These are phyloP conservation scores for Acrobasis suavella DNA, from an alignment of 2,888 invertebrate species.

Conservation along the genomic window DNA sequence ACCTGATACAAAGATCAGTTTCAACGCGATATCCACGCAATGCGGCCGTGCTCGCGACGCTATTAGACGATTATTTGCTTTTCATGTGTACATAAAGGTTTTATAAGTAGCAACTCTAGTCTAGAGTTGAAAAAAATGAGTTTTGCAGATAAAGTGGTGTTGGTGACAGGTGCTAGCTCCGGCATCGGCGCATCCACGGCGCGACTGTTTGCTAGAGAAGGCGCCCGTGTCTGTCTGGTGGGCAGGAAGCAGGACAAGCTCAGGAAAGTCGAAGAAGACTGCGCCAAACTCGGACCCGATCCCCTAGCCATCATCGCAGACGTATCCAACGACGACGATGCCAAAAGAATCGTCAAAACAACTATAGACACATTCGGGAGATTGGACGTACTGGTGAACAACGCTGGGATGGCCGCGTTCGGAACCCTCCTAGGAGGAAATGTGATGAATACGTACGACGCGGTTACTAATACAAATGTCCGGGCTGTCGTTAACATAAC, in stretches of 20 bases:
- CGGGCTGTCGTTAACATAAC: constrained; percentile 40
- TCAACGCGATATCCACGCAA: neutral
- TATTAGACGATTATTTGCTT: neutral
- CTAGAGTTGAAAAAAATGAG: constrained; percentile 31
- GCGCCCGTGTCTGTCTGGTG: constrained; percentile 45
- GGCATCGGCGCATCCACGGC: constrained; percentile 58
- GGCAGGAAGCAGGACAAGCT: constrained; percentile 37
- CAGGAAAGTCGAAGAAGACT: constrained; percentile 27
- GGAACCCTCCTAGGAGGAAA: constrained; percentile 31
- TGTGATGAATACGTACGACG: constrained; percentile 27
- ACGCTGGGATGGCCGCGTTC: constrained; percentile 36
- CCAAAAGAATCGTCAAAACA: constrained; percentile 31
- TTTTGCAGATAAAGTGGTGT: constrained; percentile 43
- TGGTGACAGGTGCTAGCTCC: constrained; percentile 54
- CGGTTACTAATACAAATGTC: constrained; percentile 35
- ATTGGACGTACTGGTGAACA: constrained; percentile 44
- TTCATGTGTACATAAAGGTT: too few relatives aligned
- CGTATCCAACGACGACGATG: constrained; percentile 38
- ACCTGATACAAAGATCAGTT: neutral
- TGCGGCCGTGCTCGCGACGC: neutral
- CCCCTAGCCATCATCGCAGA: constrained; percentile 37
- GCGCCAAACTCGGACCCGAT: constrained; percentile 26
- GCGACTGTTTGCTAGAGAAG: constrained; percentile 45
- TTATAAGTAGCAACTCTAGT: too few relatives aligned
- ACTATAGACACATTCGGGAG: constrained; percentile 37